Evolutionary conservation across 2,113 vertebrate species (phyloP).

Genomic region (Tringa solitaria): DNA sequence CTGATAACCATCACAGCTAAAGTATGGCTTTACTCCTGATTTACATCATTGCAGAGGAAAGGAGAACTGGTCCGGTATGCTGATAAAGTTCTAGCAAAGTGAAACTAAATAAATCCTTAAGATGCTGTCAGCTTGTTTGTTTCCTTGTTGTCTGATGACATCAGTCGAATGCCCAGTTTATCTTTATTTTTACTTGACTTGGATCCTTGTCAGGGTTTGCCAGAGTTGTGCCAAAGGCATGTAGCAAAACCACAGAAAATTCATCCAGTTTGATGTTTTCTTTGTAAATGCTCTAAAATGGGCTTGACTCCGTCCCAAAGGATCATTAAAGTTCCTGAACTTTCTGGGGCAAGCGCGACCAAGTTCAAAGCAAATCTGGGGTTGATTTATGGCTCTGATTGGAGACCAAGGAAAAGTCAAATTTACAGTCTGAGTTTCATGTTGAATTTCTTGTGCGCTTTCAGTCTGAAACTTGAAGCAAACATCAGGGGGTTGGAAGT

Average conservation of each 20-base stretch:
- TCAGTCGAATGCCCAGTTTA: neutral
- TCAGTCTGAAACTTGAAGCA: neutral
- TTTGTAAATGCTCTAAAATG: constrained; percentile 50
- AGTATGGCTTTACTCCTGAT: constrained; percentile 31
- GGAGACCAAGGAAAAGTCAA: constrained; percentile 62
- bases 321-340: constrained; percentile 65
- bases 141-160: constrained; percentile 15
- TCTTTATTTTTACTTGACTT: constrained; percentile 4
- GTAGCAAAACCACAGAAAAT: constrained; percentile 38
- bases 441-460: neutral
- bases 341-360: constrained; percentile 55
- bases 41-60: neutral
- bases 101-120: constrained; percentile 21
- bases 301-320: constrained; percentile 55
- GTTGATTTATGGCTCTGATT: constrained; percentile 57
- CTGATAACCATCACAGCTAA: constrained; percentile 23
- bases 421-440: constrained; percentile 51
- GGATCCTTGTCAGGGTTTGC: constrained; percentile 6
- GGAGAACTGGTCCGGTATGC: neutral
- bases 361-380: constrained; percentile 64
- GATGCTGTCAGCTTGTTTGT: constrained; percentile 8
- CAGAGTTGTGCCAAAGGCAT: constrained; percentile 52
- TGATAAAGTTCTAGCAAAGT: constrained; percentile 1
- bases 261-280: constrained; percentile 47
- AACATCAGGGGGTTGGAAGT: constrained; percentile 11